Evolutionary conservation across 2,888 invertebrate species (phyloP).

Genomic region (Phalera bucephala): DNA sequence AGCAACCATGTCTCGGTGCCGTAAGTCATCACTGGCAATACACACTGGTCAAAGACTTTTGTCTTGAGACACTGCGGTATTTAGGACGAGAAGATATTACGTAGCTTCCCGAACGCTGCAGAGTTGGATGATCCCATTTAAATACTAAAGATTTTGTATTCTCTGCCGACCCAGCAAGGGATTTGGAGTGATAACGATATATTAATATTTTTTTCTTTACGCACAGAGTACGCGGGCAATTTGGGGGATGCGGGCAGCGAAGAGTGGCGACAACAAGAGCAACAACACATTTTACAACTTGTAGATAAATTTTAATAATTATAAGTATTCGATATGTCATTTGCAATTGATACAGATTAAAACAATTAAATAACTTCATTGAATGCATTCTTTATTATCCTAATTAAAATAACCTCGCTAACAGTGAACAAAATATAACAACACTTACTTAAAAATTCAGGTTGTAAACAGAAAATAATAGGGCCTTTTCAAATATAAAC

Average conservation of each 20-base stretch:
- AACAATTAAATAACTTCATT: constrained; percentile 54
- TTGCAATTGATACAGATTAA: constrained; percentile 10
- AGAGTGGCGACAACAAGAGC: constrained; percentile 94
- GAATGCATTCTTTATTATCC: constrained; percentile 37
- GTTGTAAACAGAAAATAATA: constrained; percentile 24
- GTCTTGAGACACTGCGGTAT: no score
- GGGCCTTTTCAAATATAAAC: constrained; percentile 1
- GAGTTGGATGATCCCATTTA: no score
- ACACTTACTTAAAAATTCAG: constrained; percentile 37
- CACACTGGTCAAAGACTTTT: no score
- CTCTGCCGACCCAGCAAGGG: no score
- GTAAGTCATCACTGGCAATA: no score
- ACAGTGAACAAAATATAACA: constrained; percentile 51
- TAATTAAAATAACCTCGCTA: constrained; percentile 31
- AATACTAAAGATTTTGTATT: no score
- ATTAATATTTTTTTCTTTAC: constrained; percentile 21
- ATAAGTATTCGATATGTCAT: not conserved
- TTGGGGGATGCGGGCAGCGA: constrained; percentile 94
- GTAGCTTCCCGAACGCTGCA: no score
- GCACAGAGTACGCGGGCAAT: constrained; percentile 95
- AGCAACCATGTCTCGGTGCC: no score
- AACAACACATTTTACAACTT: constrained; percentile 94
- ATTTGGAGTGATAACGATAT: no score
- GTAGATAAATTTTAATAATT: constrained; percentile 93
- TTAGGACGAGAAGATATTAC: no score